Percentiles rank a stretch among this genome's conserved stretches.
phyloP scores from a whole-genome alignment of 2,113 vertebrate genomes.

The Zosterops hypoxanthus region DNA sequence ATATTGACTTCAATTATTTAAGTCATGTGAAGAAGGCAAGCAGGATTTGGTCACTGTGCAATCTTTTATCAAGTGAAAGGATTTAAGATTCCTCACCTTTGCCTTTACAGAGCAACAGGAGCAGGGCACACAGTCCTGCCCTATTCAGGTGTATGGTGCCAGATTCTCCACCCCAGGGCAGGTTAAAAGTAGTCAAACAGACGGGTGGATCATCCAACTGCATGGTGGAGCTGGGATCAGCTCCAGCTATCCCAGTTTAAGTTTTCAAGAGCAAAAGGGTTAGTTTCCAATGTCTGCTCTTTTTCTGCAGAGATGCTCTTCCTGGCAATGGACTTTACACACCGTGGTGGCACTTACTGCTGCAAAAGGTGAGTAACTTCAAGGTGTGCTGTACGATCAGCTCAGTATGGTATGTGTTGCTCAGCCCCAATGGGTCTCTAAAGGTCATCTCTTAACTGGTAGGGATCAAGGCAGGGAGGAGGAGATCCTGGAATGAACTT shows the following conservation, averaged over 20 bases:
- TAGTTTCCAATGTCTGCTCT: neutral
- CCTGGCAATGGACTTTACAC: neutral
- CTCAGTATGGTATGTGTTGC: accelerated
- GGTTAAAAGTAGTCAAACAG: neutral
- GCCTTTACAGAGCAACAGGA: neutral
- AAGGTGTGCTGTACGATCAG: neutral
- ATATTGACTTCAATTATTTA: neutral
- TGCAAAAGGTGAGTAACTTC: neutral
- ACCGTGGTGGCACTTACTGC: neutral
- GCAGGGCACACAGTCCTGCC: neutral
- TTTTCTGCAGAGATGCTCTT: neutral
- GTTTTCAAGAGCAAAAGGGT: neutral
- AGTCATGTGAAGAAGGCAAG: neutral
- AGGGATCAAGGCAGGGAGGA: neutral
- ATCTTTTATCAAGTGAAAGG: neutral
- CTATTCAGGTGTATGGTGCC: too few species aligned
- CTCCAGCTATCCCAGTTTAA: neutral
- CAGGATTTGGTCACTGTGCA: neutral
- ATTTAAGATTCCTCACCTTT: neutral
- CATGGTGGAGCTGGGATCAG: neutral
- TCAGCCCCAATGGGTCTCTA: neutral
- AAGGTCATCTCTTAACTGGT: neutral
- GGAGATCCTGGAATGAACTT: neutral
- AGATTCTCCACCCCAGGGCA: accelerated
- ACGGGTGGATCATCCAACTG: neutral